Conservation (phyloP, 2,797 vertebrate species). For the Limosa lapponica region DNA sequence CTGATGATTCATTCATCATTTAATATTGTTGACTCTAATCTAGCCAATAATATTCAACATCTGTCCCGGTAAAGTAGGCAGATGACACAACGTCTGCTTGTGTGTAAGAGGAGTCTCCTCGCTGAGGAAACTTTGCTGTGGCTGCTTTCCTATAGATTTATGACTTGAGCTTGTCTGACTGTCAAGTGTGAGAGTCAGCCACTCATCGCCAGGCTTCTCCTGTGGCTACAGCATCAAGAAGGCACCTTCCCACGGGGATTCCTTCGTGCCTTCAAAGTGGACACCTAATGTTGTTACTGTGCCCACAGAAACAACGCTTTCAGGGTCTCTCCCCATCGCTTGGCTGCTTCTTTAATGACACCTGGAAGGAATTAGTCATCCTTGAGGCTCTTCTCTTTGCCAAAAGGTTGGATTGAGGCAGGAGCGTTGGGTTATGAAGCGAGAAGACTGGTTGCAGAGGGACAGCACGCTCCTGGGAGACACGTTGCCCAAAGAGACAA, state of each 20-base stretch:
- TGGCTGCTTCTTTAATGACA: not conserved
- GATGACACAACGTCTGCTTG: constrained; percentile 44
- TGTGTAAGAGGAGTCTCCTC: not conserved
- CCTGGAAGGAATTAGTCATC: not conserved
- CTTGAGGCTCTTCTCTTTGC: not conserved
- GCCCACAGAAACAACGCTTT: not conserved
- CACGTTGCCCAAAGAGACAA: not conserved
- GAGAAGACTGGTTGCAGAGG: not conserved
- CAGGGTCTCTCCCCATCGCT: not conserved
- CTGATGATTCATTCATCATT: constrained; percentile 52
- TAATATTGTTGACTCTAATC: constrained; percentile 56
- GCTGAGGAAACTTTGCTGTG: not conserved
- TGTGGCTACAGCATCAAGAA: not conserved
- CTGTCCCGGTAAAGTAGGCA: not conserved
- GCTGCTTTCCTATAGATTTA: not conserved
- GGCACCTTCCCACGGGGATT: constrained; percentile 28
- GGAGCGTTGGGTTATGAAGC: not conserved
- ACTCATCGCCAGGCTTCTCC: not conserved
- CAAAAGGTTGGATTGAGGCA: not conserved
- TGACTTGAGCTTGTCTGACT: not conserved
- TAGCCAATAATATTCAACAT: constrained; percentile 7
- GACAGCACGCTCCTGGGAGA: not conserved
- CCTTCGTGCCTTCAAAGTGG: constrained; percentile 7
- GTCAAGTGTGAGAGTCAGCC: not conserved
- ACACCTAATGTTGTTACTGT: not conserved